Evolutionary conservation across 1,140 invertebrate species (phyloP).

Genomic region (Laupala kohalensis): DNA sequence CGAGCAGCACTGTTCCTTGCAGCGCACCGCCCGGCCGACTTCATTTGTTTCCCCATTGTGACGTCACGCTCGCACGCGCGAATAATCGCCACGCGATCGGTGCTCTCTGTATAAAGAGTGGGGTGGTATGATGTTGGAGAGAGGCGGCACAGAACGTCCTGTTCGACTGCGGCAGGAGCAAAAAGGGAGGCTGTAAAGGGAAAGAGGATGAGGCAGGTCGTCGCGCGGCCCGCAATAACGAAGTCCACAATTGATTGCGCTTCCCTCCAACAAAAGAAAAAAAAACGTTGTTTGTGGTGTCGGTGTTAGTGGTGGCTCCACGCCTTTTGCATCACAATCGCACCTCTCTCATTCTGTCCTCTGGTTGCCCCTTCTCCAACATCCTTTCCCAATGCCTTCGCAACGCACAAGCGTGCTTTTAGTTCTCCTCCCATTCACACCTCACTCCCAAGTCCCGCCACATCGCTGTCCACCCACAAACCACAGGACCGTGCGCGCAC

Average conservation of each 20-base stretch:
- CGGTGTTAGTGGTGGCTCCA: neutral
- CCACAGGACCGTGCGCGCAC: no score
- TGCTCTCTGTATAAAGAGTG: no score
- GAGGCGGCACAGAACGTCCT: no score
- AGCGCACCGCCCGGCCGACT: neutral
- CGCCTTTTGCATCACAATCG: neutral
- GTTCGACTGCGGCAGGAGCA: no score
- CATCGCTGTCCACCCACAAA: no score
- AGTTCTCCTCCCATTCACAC: neutral
- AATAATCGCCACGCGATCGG: neutral
- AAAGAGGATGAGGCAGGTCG: neutral
- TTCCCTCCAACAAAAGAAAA: neutral
- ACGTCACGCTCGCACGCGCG: neutral
- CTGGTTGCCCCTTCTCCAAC: no score
- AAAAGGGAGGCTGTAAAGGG: neutral
- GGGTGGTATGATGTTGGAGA: no score
- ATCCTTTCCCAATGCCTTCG: neutral
- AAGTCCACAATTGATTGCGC: neutral
- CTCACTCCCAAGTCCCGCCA: no score
- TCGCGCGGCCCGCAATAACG: neutral
- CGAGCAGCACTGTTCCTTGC: neutral
- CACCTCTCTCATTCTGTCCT: no score
- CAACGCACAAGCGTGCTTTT: neutral
- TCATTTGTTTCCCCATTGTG: neutral
- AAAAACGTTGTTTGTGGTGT: neutral